phyloP scores from a whole-genome alignment of 2,888 invertebrate species.

The Schizotus pectinicornis region DNA sequence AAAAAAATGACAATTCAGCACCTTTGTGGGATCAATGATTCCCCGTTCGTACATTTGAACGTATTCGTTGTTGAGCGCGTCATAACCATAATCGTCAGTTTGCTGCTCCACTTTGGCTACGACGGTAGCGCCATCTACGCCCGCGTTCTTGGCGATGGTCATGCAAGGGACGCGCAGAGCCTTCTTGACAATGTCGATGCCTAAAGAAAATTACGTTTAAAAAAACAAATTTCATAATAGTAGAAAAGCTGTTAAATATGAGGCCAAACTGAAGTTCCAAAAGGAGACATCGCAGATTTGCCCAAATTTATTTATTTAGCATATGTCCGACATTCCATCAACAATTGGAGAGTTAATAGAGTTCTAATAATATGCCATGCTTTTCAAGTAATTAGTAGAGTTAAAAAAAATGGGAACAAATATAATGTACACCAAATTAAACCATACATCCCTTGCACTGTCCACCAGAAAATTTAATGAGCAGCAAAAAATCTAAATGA shows the following conservation, averaged over 20 bases:
- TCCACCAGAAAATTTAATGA: no score
- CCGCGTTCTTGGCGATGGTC: slow-evolving; percentile 61
- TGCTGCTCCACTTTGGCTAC: slow-evolving; percentile 86
- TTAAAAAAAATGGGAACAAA: no score
- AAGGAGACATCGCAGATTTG: not conserved
- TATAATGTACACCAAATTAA: no score
- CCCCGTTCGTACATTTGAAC: slow-evolving; percentile 60
- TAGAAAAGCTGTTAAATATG: not conserved
- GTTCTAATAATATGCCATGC: slow-evolving; percentile 24
- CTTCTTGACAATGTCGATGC: slow-evolving; percentile 58
- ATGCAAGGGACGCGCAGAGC: slow-evolving; percentile 59
- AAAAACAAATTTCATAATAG: not conserved
- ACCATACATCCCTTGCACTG: no score
- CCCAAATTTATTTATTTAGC: slow-evolving; percentile 11
- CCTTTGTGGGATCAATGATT: slow-evolving; percentile 68
- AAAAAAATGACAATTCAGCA: slow-evolving; percentile 56
- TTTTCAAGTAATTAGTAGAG: no score
- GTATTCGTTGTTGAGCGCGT: slow-evolving; percentile 59
- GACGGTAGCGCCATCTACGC: slow-evolving; percentile 58
- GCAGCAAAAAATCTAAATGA: no score
- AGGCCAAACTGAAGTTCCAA: not conserved
- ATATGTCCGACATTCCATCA: slow-evolving; percentile 29
- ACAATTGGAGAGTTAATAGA: slow-evolving; percentile 15
- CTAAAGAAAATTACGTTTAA: slow-evolving; percentile 35
- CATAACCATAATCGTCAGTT: slow-evolving; percentile 60